Conservation (phyloP, 2,888 invertebrate genomes). For the Sarcophaga rosellei region DNA sequence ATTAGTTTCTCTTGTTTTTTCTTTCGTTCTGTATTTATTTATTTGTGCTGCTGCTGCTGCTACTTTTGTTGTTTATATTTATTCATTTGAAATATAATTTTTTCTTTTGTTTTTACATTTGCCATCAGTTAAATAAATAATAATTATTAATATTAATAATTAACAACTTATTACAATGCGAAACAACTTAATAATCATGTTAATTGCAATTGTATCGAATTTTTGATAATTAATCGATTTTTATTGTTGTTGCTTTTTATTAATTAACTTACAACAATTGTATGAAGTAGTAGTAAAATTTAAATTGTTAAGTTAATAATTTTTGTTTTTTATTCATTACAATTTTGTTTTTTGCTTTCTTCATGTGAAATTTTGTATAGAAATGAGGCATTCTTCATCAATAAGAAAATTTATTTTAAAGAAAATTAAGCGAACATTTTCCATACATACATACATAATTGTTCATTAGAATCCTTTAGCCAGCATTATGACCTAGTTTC, state of each 20-base stretch:
- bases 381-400: too few species aligned
- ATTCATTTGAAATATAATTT: constrained; percentile 40
- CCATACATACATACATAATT: too few species aligned
- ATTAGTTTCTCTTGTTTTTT: constrained; percentile 37
- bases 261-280: not conserved
- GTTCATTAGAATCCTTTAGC: too few species aligned
- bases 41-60: too few species aligned
- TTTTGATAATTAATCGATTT: not conserved
- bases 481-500: too few species aligned
- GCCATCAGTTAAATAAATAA: not conserved
- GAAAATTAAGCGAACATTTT: too few species aligned
- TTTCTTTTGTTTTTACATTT: constrained; percentile 4
- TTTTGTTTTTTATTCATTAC: too few species aligned
- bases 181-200: constrained; percentile 16
- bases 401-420: too few species aligned
- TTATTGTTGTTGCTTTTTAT: not conserved
- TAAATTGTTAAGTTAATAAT: too few species aligned
- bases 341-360: too few species aligned
- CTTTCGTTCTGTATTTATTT: not conserved
- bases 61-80: not conserved
- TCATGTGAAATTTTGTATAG: too few species aligned
- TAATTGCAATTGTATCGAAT: constrained; percentile 24
- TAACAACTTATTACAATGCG: constrained; percentile 48
- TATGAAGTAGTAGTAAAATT: too few species aligned
- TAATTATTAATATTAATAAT: constrained; percentile 30